These are phyloP conservation scores for Synanceia verrucosa DNA, from an alignment of 2,797 vertebrate species.

Conservation along the genomic window DNA sequence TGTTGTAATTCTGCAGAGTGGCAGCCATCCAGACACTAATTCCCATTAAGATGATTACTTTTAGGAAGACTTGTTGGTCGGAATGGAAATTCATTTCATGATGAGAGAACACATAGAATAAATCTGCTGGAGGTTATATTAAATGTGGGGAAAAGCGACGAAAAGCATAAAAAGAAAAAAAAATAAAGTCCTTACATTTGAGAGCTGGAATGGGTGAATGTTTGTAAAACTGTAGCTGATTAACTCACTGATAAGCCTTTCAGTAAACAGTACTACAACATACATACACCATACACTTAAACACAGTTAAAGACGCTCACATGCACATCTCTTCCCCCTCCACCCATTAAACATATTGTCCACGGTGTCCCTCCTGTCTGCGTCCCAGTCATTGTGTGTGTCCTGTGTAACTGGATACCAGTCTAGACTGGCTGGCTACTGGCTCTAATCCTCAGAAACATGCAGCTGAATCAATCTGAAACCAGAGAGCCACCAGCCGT, in stretches of 20 bases:
- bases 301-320: constrained; percentile 8
- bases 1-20: constrained; percentile 43
- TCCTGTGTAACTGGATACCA: constrained; percentile 91
- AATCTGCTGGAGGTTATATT: neutral
- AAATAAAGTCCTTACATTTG: neutral
- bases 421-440: constrained; percentile 98
- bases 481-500: constrained; percentile 86
- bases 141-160: neutral
- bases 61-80: constrained; percentile 29
- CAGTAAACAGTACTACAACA: neutral
- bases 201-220: neutral
- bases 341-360: constrained; percentile 56
- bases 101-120: neutral
- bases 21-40: constrained; percentile 17
- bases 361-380: constrained; percentile 58
- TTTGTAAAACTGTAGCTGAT: neutral
- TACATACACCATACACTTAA: neutral
- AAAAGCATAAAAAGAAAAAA: neutral
- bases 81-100: constrained; percentile 20
- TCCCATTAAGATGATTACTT: constrained; percentile 53
- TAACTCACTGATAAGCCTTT: neutral
- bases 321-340: neutral
- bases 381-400: constrained; percentile 87
- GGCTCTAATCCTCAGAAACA: constrained; percentile 93
- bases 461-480: constrained; percentile 95